A percentile compares a stretch with the other conserved stretches of the same genome.
These are phyloP conservation scores for Anaspis maculata DNA, from an alignment of 2,888 invertebrate genomes.

Conservation along the genomic window DNA sequence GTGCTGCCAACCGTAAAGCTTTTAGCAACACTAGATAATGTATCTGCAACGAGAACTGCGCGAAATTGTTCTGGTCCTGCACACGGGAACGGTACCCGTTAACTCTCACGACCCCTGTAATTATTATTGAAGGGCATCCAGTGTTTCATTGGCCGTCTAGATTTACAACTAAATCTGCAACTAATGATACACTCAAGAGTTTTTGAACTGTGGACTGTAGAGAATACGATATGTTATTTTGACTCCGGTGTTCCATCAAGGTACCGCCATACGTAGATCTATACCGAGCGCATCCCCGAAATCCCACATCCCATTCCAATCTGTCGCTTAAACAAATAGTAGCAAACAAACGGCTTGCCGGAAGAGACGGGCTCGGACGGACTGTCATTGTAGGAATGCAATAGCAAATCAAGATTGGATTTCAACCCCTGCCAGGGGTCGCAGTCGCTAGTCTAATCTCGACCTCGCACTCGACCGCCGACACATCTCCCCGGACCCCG, in stretches of 20 bases:
- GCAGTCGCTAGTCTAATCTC: slow-evolving; percentile 45
- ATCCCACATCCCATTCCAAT: slow-evolving; percentile 24
- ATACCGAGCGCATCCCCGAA: too few species aligned
- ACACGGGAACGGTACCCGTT: too few species aligned
- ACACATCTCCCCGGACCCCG: slow-evolving; percentile 23
- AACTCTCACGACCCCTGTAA: too few species aligned
- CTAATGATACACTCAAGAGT: too few species aligned
- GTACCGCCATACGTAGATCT: too few species aligned
- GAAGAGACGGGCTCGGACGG: slow-evolving; percentile 21
- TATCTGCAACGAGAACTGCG: slow-evolving; percentile 10
- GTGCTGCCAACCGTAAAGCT: slow-evolving; percentile 29
- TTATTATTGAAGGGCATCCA: too few species aligned
- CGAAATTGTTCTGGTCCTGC: too few species aligned
- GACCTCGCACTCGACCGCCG: slow-evolving; percentile 39
- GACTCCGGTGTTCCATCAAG: too few species aligned
- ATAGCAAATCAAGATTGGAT: slow-evolving; percentile 45
- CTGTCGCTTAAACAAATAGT: slow-evolving; percentile 39
- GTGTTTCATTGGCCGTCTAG: too few species aligned
- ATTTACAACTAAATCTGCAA: too few species aligned
- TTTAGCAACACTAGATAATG: slow-evolving; percentile 22
- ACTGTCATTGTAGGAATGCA: slow-evolving; percentile 45
- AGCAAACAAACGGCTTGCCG: slow-evolving; percentile 20
- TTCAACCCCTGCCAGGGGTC: slow-evolving; percentile 37
- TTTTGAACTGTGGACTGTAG: too few species aligned
- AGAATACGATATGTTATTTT: too few species aligned